phyloP scores from a whole-genome alignment of 1,140 invertebrate genomes.

The Glossosoma conforme region DNA sequence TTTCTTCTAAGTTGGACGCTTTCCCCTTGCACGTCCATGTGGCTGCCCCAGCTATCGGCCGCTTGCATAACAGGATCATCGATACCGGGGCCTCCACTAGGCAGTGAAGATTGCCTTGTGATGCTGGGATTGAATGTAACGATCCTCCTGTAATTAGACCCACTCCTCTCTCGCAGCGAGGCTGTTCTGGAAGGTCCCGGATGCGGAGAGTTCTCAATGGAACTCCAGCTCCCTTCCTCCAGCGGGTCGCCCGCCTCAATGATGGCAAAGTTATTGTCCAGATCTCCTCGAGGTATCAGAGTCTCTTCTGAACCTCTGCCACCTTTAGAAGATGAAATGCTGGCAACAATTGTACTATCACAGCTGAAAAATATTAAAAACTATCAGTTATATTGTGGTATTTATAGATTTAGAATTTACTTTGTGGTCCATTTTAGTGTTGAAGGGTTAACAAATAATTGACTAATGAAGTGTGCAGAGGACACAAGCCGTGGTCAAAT shows the following conservation, averaged over 20 bases:
- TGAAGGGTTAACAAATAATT: too few relatives aligned
- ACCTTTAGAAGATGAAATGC: slow-evolving; percentile 32
- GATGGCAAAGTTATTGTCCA: slow-evolving; percentile 30
- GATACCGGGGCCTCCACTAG: slow-evolving; percentile 52
- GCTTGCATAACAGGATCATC: slow-evolving; percentile 62
- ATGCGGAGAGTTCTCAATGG: slow-evolving; percentile 44
- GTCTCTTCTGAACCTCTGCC: slow-evolving; percentile 42
- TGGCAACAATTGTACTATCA: slow-evolving; percentile 30
- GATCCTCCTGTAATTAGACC: slow-evolving; percentile 24
- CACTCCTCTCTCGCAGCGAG: slow-evolving; percentile 58
- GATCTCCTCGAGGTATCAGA: slow-evolving; percentile 40
- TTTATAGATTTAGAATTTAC: background rate
- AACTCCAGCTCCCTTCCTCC: slow-evolving; percentile 46
- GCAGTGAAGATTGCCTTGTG: slow-evolving; percentile 63
- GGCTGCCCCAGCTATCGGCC: slow-evolving; percentile 56
- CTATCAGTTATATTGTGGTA: too few relatives aligned
- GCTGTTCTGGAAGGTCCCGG: slow-evolving; percentile 69
- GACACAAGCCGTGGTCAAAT: too few relatives aligned
- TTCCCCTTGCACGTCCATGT: slow-evolving; percentile 60
- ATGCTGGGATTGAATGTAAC: slow-evolving; percentile 32
- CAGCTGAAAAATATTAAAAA: slow-evolving; percentile 15
- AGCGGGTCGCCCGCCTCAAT: slow-evolving; percentile 35
- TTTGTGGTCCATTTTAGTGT: too few relatives aligned
- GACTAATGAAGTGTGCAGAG: too few relatives aligned
- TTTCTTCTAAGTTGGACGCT: slow-evolving; percentile 61